Percentiles rank a stretch among this genome's conserved stretches.
phyloP scores from a whole-genome alignment of 1,140 invertebrate species.

The Teleogryllus occipitalis region DNA sequence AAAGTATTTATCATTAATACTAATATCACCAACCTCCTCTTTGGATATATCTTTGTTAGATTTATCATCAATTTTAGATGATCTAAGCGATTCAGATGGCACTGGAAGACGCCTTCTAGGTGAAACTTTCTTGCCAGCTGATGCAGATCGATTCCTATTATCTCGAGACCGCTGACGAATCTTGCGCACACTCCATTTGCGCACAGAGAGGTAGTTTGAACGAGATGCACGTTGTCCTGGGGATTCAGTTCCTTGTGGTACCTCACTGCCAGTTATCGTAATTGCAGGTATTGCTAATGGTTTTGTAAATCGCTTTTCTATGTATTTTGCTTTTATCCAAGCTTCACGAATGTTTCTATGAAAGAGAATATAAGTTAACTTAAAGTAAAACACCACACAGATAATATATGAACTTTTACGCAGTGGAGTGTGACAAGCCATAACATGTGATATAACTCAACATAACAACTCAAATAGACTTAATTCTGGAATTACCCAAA shows the following conservation, averaged over 20 bases:
- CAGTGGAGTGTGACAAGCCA: too few relatives aligned
- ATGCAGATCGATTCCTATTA: constrained; percentile 30
- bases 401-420: too few relatives aligned
- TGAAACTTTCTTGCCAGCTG: neutral
- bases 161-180: constrained; percentile 45
- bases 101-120: neutral
- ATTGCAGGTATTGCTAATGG: constrained; percentile 30
- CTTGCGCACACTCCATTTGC: constrained; percentile 59
- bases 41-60: neutral
- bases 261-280: constrained; percentile 24
- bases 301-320: constrained; percentile 53
- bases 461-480: too few relatives aligned
- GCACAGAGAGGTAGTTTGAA: constrained; percentile 31
- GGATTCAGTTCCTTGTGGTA: constrained; percentile 26
- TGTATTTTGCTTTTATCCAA: constrained; percentile 73
- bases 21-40: neutral
- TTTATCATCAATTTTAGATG: neutral
- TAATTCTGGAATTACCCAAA: neutral
- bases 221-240: constrained; percentile 26
- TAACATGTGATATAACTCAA: too few relatives aligned
- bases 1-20: neutral
- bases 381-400: too few relatives aligned
- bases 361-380: constrained; percentile 18
- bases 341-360: constrained; percentile 55
- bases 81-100: neutral